Evolutionary conservation across 2,888 invertebrate genomes (phyloP), one percentile per base, ranked within the genome.

Genomic region (Brenthis hecate): DNA sequence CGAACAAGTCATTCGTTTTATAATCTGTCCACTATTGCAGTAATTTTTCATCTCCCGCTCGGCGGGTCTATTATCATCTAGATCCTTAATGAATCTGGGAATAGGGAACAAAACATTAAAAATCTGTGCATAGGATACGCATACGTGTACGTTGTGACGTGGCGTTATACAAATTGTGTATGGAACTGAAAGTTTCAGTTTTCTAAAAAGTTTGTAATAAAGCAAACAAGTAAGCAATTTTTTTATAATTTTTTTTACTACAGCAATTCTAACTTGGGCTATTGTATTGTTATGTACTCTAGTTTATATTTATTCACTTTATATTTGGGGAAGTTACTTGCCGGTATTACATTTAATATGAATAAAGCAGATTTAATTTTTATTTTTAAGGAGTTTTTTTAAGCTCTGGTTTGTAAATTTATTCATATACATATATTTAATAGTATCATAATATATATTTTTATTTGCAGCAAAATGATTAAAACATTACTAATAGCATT

Each of bases 111-210:
- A 62, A 71, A 66, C 65, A 56, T 72, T 82, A 78, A 77, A 81
- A 78, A 79, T 81, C 80, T 80, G 86, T 85, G 87, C 82, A 75
- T 78, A 82, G 85, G 67, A 56, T 55, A 51, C 63, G 82, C 81
- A 77, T 81, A 86, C 87, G 89, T 88, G 85, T 78, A 78, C 76
- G 68, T 75, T 78, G 84, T 88, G 90, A 90, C 90, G 90, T 91
- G 91, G 89, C 88, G 64, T 1, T 61, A 43, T 51, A 60, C 28
- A 66, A 19, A 64, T 48, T 62, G 36, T 66, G 70, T 56, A 57
- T 51, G 51, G 16, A 13, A 43, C 58, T 64, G 60, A 60, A 64
- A 51, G n/a, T 69, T 78, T 78, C 28, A 28, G 28, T 56, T 53
- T 48, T 19, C 58, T 51, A 28, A 76, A 78, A 72, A 65, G 47